These are phyloP conservation scores for Mixornis gularis DNA, from an alignment of 2,113 vertebrate genomes.

Conservation along the genomic window DNA sequence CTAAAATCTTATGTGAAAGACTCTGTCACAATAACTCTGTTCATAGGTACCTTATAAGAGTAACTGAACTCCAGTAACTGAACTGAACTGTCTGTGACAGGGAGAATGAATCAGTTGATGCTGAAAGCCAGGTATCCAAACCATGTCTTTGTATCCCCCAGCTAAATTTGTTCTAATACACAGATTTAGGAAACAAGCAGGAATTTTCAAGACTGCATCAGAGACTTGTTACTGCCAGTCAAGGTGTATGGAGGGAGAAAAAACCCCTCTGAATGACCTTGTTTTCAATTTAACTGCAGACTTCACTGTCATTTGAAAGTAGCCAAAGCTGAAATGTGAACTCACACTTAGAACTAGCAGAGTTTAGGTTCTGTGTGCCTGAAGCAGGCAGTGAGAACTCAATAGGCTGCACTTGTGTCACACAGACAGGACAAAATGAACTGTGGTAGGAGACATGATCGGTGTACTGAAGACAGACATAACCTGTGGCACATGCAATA, in stretches of 20 bases:
- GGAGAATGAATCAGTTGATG: background rate
- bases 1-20: background rate
- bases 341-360: background rate
- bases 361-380: background rate
- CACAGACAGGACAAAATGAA: background rate
- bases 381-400: background rate
- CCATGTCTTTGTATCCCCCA: background rate
- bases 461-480: background rate
- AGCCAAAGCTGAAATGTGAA: background rate
- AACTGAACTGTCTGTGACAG: background rate
- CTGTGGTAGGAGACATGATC: background rate
- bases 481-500: background rate
- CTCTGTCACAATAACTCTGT: background rate
- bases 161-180: background rate
- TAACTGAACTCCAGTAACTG: background rate
- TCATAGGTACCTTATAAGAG: background rate
- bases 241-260: background rate
- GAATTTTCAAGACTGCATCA: background rate
- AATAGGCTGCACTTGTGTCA: background rate
- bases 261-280: background rate
- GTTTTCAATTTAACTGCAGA: background rate
- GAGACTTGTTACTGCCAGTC: background rate
- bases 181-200: background rate
- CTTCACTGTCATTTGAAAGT: background rate
- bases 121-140: background rate